Percentiles rank a stretch among this genome's conserved stretches.
phyloP scores from a whole-genome alignment of 2,797 vertebrate species.

The Tarsius wallacei region DNA sequence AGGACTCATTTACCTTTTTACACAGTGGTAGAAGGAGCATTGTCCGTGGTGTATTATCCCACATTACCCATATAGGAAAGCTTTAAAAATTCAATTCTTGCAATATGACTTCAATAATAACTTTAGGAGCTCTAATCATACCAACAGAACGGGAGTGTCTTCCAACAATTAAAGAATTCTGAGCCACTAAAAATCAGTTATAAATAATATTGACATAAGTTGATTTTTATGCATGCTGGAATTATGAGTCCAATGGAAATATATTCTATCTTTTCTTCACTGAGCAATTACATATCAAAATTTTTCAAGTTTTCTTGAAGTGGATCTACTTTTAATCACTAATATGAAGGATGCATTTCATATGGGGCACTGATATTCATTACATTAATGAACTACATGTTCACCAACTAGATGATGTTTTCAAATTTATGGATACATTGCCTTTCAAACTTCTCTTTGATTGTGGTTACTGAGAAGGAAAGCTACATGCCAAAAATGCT shows the following conservation, averaged over 20 bases:
- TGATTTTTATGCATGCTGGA: neutral
- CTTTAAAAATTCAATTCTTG: constrained; percentile 18
- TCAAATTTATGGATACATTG: neutral
- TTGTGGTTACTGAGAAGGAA: neutral
- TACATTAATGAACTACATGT: neutral
- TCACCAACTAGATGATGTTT: neutral
- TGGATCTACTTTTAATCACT: neutral
- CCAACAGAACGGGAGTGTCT: neutral
- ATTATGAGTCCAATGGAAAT: neutral
- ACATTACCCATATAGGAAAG: neutral
- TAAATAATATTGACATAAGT: neutral
- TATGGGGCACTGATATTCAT: neutral
- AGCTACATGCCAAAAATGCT: neutral
- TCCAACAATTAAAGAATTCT: constrained; percentile 48
- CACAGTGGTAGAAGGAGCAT: neutral
- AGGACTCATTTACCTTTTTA: constrained; percentile 41
- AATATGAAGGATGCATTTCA: neutral
- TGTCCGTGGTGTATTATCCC: no score
- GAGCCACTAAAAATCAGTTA: neutral
- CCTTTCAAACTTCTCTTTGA: neutral
- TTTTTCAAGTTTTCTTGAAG: neutral
- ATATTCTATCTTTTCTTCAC: constrained; percentile 5
- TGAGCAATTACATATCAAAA: neutral
- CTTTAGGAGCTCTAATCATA: neutral
- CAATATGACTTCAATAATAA: neutral